Base-by-base conservation (phyloP, 2,797 vertebrate genomes). In the Xyrichtys novacula region DNA sequence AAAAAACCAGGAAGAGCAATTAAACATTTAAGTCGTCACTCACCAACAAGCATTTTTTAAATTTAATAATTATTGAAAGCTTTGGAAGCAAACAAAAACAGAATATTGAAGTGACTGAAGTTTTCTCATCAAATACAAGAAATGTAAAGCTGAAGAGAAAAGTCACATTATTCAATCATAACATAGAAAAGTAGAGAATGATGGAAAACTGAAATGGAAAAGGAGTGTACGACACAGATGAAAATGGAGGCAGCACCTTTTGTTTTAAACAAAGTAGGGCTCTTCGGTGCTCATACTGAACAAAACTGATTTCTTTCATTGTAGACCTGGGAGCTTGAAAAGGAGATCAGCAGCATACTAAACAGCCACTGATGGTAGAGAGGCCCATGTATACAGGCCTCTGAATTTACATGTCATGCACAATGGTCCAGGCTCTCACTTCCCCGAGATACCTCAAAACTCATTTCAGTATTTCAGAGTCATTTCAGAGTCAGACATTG, bases 241-340 rank as follows among this genome's bases (percentile, higher is more conserved):
- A 38, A 48, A 76, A 63, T 56, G 20, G 22, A 40, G 19, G 20
- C 6, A 17, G 20, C 23, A 25, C 48, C 64, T 74, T 53, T 59
- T 72, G 48, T 76, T 80, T 79, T 78, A 78, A 79, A 78, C 64
- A 80, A 34, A 68, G 43, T 31, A 44, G 71, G 57, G 58, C 58
- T 75, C 16, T 38, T 6, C 6, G 6, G 42, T 50, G 40, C 59
- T 60, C 62, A 66, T 59, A 79, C 42, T 48, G 70, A 68, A 64
- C 31, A 19, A 2, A 60, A 68, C 25, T 6, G 3, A 10, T 40
- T 14, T 64, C 70, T 76, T 72, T 71, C 74, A 83, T 67, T n/a
- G 74, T 61, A 19, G 53, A 47, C 60, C 22, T 55, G 11, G 22
- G 31, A 59, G 55, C 54, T 49, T 31, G 39, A 9, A 20, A 63